Evolutionary conservation across 2,113 vertebrate species (phyloP), one percentile per base, ranked within the genome.

Genomic region (Oncorhynchus clarkii): DNA sequence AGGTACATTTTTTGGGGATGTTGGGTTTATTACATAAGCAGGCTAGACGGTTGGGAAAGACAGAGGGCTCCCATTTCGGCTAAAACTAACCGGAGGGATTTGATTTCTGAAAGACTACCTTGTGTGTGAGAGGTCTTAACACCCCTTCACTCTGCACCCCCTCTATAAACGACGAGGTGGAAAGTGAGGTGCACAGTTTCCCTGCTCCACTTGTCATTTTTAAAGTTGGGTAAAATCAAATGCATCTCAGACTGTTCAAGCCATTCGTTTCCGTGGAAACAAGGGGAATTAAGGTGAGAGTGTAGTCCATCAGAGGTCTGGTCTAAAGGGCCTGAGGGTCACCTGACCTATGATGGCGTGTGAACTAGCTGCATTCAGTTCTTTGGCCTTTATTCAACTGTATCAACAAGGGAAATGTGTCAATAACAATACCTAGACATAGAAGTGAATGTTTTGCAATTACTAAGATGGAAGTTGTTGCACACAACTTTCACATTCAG

Each of bases 291-390:
- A 79, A 81, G 74, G 18, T 59, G 60, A 75, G 68, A 54, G 70
- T 80, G 66, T 67, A 76, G 51, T 54, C 51, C 81, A 84, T 87
- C 73, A 85, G 76, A 85, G 77, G 75, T 74, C 31, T 70, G 13
- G 70, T 69, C 74, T 71, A 76, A 49, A 66, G 82, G 80, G 60
- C 75, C 77, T 70, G 39, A 74, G 49, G 75, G 74, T 83, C 78
- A 83, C 72, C 72, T 72, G 74, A 5, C 51, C 66, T 74, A 70
- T 79, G 81, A 75, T 66, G 2, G n/a, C 79, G 76, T 84, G 76
- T 79, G 82, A 72, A 73, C 75, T 71, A 70, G 34, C 67, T 79
- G 51, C 51, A 54, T 54, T 54, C 9, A 45, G 9, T 45, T 45
- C 8, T 45, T 45, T 45, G 39, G 39, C 39, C 39, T 45, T 45